A percentile compares a stretch with the other conserved stretches of the same genome.
Conservation (phyloP, 2,113 vertebrate species). For the Caranx melampygus region DNA sequence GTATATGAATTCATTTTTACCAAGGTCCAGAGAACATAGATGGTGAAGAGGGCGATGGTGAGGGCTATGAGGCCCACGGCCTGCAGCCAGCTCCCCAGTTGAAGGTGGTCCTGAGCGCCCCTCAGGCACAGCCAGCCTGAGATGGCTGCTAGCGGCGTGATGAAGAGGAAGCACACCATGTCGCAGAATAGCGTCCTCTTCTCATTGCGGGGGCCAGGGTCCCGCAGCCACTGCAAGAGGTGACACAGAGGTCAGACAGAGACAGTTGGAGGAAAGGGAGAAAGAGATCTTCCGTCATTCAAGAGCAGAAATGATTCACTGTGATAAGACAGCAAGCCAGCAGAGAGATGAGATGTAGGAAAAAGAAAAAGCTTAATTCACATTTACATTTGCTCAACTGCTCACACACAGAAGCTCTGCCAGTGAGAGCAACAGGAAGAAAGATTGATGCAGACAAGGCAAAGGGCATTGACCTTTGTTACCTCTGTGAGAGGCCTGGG, state of each 20-base stretch:
- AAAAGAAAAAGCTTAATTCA: background rate
- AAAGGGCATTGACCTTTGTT: conserved; percentile 70
- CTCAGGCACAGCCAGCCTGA: conserved; percentile 96
- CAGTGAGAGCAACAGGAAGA: background rate
- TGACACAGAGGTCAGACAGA: background rate
- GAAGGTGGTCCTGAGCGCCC: conserved; percentile 94
- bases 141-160: conserved; percentile 93
- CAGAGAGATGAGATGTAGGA: conserved; percentile 12
- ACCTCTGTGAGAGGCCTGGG: conserved; percentile 95
- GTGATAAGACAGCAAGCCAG: conserved; percentile 18
- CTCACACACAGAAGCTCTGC: background rate
- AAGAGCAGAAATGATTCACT: background rate
- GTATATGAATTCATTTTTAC: conserved; percentile 69
- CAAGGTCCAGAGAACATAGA: conserved; percentile 97
- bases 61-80: conserved; percentile 95
- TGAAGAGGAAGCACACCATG: conserved; percentile 97
- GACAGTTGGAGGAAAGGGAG: background rate
- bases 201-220: conserved; percentile 93
- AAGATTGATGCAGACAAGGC: conserved; percentile 52
- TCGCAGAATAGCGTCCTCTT: conserved; percentile 96
- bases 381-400: background rate
- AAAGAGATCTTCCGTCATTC: background rate
- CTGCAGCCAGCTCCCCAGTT: conserved; percentile 94
- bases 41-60: conserved; percentile 97
- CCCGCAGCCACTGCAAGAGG: conserved; percentile 90